Evolutionary conservation across 2,888 invertebrate species (phyloP), one percentile per base, ranked within the genome.

Genomic region (Hypselothyrea guttata): DNA sequence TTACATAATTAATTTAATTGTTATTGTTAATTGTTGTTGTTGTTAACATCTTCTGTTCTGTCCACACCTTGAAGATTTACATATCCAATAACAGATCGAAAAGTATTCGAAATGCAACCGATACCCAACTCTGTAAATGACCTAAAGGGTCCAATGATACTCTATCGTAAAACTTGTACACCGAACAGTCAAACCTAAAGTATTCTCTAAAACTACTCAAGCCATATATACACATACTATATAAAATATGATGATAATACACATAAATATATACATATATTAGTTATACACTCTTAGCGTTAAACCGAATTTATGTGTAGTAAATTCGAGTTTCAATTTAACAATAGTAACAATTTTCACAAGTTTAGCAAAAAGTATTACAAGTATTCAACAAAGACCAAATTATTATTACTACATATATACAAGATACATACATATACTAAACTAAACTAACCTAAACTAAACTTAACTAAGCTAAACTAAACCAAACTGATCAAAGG

Each of bases 291-390:
- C 56, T 54, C 71, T 47, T 75, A 78, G 64, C 64, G 82, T 82
- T 78, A 78, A 78, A 82, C 77, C 77, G 77, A 78, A 78, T 78
- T 78, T 78, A 78, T 71, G 73, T 68, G 63, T 62, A 59, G 61
- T 66, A 74, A 76, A 78, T 83, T 83, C 78, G 83, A 62, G 78
- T 79, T 78, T 78, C 79, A 82, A 63, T 65, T 62, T 71, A 78
- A 71, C 73, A 78, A 82, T 73, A 78, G 74, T 64, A 73, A 77
- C 78, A 77, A 82, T 78, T 78, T 71, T 78, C 75, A 71, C 79
- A 55, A 73, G 75, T 77, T 76, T 74, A 77, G 68, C 67, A 38
- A 33, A 58, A 40, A 48, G 72, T 66, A 75, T 63, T 56, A 67
- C 72, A 77, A 61, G 16, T 45, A 60, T 66, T 63, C 56, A 82